Percentiles rank a stretch among this genome's conserved stretches.
phyloP scores from a whole-genome alignment of 2,113 vertebrate species.

The Lichenostomus cassidix region DNA sequence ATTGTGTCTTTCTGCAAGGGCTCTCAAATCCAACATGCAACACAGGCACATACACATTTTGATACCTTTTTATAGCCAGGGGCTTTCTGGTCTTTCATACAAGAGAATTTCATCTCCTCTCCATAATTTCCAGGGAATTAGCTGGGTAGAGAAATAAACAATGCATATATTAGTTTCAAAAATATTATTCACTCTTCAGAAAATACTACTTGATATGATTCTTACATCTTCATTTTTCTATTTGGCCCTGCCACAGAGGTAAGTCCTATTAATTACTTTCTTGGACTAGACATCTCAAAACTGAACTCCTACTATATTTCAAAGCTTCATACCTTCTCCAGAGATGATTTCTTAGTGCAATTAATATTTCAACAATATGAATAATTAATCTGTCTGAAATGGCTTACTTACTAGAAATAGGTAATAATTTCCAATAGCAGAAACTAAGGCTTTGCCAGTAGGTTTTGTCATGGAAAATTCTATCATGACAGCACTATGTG shows the following conservation, averaged over 20 bases:
- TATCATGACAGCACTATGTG: accelerated
- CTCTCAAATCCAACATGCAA: neutral
- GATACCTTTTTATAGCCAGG: neutral
- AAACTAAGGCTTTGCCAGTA: neutral
- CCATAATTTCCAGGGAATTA: neutral
- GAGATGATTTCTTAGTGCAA: neutral
- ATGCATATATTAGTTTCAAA: neutral
- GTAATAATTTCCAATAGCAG: neutral
- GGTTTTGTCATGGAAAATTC: neutral
- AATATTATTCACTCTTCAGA: neutral
- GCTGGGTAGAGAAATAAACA: neutral
- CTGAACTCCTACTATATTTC: constrained; percentile 21
- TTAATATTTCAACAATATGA: neutral
- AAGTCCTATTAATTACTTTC: neutral
- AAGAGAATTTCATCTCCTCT: neutral
- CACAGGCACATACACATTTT: neutral
- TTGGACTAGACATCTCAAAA: constrained; percentile 11
- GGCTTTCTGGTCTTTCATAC: neutral
- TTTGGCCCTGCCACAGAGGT: constrained; percentile 18
- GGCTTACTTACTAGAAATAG: neutral
- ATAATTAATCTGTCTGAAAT: neutral
- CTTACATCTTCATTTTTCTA: neutral
- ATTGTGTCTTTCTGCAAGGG: neutral
- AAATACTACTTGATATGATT: neutral
- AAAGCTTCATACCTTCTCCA: neutral